Evolutionary conservation across 1,140 invertebrate species (phyloP).

Genomic region (Drosophila pruinosa): DNA sequence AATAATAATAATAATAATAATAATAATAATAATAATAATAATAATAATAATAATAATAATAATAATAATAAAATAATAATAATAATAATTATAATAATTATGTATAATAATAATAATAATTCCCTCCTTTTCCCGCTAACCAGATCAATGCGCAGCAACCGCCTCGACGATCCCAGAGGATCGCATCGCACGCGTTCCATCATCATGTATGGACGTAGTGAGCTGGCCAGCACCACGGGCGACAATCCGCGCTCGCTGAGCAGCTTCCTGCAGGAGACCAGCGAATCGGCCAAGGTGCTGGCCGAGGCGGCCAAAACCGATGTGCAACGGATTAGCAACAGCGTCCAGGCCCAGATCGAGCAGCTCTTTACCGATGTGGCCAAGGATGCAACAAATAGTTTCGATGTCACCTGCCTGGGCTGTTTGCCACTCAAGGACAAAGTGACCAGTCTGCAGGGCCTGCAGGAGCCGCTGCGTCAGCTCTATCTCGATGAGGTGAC

Average conservation of each 20-base stretch:
- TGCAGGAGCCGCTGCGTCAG: constrained; percentile 91
- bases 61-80: constrained; percentile 1
- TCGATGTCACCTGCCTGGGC: constrained; percentile 92
- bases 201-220: constrained; percentile 82
- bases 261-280: constrained; percentile 72
- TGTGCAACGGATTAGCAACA: constrained; percentile 85
- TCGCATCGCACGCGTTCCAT: constrained; percentile 82
- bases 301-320: constrained; percentile 75
- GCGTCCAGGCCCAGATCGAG: constrained; percentile 92
- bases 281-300: constrained; percentile 67
- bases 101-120: not conserved
- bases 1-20: not conserved
- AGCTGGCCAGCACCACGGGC: constrained; percentile 71
- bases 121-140: not conserved
- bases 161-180: constrained; percentile 78
- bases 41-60: not conserved
- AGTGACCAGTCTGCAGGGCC: constrained; percentile 91
- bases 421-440: constrained; percentile 90
- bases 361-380: constrained; percentile 93
- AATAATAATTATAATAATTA: not conserved
- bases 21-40: not conserved
- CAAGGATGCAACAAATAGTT: constrained; percentile 86
- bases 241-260: constrained; percentile 68
- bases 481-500: constrained; percentile 86
- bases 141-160: constrained; percentile 78